phyloP scores from a whole-genome alignment of 2,888 invertebrate species.

The Tetragonisca angustula region DNA sequence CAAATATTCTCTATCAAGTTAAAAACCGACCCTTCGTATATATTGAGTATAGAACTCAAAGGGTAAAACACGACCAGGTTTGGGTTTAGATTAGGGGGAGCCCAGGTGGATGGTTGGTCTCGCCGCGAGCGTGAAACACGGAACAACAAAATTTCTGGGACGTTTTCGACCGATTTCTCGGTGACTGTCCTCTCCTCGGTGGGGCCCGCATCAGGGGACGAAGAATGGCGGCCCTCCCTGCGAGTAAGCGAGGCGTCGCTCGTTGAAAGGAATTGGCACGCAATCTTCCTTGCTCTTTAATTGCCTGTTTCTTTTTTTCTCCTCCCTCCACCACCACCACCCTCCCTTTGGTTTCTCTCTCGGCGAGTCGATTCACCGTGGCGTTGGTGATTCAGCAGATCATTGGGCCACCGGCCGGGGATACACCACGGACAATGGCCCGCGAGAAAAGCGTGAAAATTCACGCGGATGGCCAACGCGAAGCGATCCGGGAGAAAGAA shows the following conservation, averaged over 20 bases:
- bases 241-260: slow-evolving; percentile 33
- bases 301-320: slow-evolving; percentile 41
- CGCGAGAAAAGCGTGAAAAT: neutral
- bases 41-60: no score
- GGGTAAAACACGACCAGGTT: no score
- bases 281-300: slow-evolving; percentile 59
- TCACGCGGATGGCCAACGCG: neutral
- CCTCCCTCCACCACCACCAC: neutral
- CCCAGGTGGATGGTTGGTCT: slow-evolving; percentile 5
- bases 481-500: neutral
- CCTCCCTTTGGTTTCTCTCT: slow-evolving; percentile 13
- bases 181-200: slow-evolving; percentile 4
- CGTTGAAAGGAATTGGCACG: slow-evolving; percentile 54
- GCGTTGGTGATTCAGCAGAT: slow-evolving; percentile 29
- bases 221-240: slow-evolving; percentile 39
- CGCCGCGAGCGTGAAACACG: slow-evolving; percentile 11
- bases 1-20: no score
- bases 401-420: neutral
- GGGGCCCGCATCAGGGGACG: neutral
- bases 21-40: no score
- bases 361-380: slow-evolving; percentile 4
- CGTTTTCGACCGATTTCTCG: slow-evolving; percentile 32
- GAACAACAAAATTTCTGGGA: slow-evolving; percentile 20
- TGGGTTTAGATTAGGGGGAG: no score
- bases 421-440: neutral